Evolutionary conservation across 2,888 invertebrate species (phyloP), one percentile per base, ranked within the genome.

Genomic region (Steromphala cineraria): DNA sequence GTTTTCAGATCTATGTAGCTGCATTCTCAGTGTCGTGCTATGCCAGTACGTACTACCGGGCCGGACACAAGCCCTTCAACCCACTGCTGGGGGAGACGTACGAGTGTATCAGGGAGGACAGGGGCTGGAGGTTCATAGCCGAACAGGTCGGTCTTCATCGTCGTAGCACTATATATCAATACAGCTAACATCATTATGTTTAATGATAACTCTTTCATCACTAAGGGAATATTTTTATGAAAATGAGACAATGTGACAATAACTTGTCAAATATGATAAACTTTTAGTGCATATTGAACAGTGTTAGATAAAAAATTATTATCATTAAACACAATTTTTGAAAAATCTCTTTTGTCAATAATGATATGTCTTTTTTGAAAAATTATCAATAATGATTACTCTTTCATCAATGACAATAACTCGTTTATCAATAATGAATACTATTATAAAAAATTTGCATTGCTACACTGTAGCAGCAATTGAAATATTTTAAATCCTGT

Each of bases 41-140:
- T 94, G 96, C 96, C 0, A 96, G 94, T 90, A 95, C 95, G 87
- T 96, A 94, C 94, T 96, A 95, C 88, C 93, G 97, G 76, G 96
- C 97, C 53, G 96, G 96, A 74, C 96, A 96, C 91, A 97, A 97
- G 92, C 97, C 97, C 0, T 97, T 97, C 94, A 97, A 97, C 94
- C 97, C 97, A 19, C 94, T 97, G 80, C 94, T 97, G 46, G 96
- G 96, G 0, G 97, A 97, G 94, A 97, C 97, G 0, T 97, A 96
- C 93, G 97, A 97, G 94, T 96, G 96, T 90, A 95, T 96, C 53
- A 91, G 97, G 0, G 96, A 96, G 87, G 97, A 97, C 90, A 95
- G 95, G 89, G 96, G 96, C 0, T 97, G 97, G 94, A 94, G 95
- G 82, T 97, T 96, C 92, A 91, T 97, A 5, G 95, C 96, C 0